phyloP scores from a whole-genome alignment of 2,888 invertebrate species.

The Eupsilia transversa region DNA sequence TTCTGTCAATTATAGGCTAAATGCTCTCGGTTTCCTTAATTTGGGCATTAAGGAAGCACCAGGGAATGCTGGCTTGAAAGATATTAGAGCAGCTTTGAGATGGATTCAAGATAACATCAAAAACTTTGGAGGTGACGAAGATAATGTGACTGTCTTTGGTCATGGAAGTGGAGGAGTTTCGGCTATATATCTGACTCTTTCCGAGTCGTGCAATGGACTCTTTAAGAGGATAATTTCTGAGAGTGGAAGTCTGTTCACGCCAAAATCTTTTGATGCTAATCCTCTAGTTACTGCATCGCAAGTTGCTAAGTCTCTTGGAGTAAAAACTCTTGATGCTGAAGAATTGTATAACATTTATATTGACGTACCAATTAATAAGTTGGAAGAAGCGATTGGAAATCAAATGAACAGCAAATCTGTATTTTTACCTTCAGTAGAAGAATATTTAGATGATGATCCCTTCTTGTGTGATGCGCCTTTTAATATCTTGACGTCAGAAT shows the following conservation, averaged over 20 bases:
- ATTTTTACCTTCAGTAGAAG: slow-evolving; percentile 84
- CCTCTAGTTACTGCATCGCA: slow-evolving; percentile 82
- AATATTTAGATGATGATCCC: slow-evolving; percentile 80
- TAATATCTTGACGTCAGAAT: slow-evolving; percentile 79
- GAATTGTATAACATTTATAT: slow-evolving; percentile 78
- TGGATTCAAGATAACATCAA: slow-evolving; percentile 85
- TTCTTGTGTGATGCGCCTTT: slow-evolving; percentile 86
- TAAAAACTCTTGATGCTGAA: slow-evolving; percentile 76
- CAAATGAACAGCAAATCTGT: slow-evolving; percentile 86
- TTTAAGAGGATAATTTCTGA: slow-evolving; percentile 85
- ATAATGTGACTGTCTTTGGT: slow-evolving; percentile 87
- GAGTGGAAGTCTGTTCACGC: slow-evolving; percentile 83
- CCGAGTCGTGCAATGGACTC: slow-evolving; percentile 83
- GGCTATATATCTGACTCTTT: slow-evolving; percentile 84
- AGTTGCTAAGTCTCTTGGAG: slow-evolving; percentile 83
- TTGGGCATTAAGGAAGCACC: slow-evolving; percentile 83
- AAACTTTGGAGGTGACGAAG: slow-evolving; percentile 82
- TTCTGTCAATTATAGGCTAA: slow-evolving; percentile 88
- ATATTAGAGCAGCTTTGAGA: slow-evolving; percentile 85
- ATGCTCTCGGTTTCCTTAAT: slow-evolving; percentile 87
- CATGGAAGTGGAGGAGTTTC: slow-evolving; percentile 86
- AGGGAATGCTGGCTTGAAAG: slow-evolving; percentile 88
- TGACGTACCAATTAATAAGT: slow-evolving; percentile 75
- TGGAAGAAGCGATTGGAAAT: slow-evolving; percentile 85
- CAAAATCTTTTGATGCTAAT: slow-evolving; percentile 81